A percentile compares a stretch with the other conserved stretches of the same genome.
phyloP scores from a whole-genome alignment of 2,888 invertebrate genomes.

The Pheosia gnoma region DNA sequence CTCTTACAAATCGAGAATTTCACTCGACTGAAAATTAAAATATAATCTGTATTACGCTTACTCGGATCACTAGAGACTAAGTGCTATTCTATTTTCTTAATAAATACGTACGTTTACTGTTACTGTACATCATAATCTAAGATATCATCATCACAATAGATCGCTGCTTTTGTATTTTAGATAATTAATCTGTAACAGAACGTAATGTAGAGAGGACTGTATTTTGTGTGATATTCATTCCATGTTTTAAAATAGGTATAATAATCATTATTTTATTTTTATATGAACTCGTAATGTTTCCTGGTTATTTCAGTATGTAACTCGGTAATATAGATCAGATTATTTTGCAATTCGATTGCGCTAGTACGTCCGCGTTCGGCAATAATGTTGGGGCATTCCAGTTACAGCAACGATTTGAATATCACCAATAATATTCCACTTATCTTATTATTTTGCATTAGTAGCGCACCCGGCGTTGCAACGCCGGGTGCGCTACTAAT shows the following conservation, averaged over 20 bases:
- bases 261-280: slow-evolving; percentile 66
- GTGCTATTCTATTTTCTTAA: slow-evolving; percentile 82
- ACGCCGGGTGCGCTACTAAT: no score
- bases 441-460: no score
- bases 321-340: slow-evolving; percentile 49
- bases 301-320: slow-evolving; percentile 57
- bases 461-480: no score
- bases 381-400: slow-evolving; percentile 12
- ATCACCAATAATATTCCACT: no score
- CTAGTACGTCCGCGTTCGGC: slow-evolving; percentile 68
- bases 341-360: slow-evolving; percentile 81
- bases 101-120: slow-evolving; percentile 72
- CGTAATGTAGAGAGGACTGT: slow-evolving; percentile 64
- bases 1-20: slow-evolving; percentile 77
- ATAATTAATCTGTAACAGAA: slow-evolving; percentile 36
- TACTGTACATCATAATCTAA: slow-evolving; percentile 60
- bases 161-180: slow-evolving; percentile 39
- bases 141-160: slow-evolving; percentile 43
- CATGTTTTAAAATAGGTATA: slow-evolving; percentile 60
- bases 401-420: no score
- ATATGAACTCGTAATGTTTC: slow-evolving; percentile 55
- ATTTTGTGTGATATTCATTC: slow-evolving; percentile 83
- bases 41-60: slow-evolving; percentile 82
- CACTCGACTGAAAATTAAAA: slow-evolving; percentile 78
- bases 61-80: slow-evolving; percentile 81